Conservation (phyloP, 2,113 vertebrate species). For the Promerops cafer region DNA sequence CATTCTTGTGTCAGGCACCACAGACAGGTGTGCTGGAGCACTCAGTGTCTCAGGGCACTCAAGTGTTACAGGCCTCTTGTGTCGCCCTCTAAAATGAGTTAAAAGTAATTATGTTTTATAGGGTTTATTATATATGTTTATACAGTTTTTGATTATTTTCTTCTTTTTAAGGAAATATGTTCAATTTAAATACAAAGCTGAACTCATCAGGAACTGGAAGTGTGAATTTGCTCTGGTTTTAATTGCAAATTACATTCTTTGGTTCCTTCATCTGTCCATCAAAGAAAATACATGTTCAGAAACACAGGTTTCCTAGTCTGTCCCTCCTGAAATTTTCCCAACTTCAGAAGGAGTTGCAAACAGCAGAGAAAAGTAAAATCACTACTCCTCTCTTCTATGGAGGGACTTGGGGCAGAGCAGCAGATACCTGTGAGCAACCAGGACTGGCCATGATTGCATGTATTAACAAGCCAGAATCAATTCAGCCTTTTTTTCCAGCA, state of each 20-base stretch:
- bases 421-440: not conserved
- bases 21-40: not conserved
- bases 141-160: not conserved
- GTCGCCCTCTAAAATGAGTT: not conserved
- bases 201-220: not conserved
- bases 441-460: not conserved
- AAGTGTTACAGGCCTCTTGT: not conserved
- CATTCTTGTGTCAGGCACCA: rapidly evolving
- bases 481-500: not conserved
- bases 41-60: not conserved
- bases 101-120: not conserved
- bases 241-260: not conserved
- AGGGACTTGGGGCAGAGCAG: not conserved
- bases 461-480: not conserved
- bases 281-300: not conserved
- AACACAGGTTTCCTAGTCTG: not conserved
- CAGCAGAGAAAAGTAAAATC: not conserved
- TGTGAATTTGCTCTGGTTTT: not conserved
- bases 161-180: not conserved
- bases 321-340: not conserved
- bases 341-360: not conserved
- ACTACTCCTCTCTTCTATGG: not conserved
- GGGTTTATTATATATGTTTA: too few species aligned
- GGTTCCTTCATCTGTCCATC: not conserved
- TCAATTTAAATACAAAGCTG: not conserved